A percentile compares a stretch with the other conserved stretches of the same genome.
These are phyloP conservation scores for Smittia sp. DNA, from an alignment of 2,888 invertebrate species.

Conservation along the genomic window DNA sequence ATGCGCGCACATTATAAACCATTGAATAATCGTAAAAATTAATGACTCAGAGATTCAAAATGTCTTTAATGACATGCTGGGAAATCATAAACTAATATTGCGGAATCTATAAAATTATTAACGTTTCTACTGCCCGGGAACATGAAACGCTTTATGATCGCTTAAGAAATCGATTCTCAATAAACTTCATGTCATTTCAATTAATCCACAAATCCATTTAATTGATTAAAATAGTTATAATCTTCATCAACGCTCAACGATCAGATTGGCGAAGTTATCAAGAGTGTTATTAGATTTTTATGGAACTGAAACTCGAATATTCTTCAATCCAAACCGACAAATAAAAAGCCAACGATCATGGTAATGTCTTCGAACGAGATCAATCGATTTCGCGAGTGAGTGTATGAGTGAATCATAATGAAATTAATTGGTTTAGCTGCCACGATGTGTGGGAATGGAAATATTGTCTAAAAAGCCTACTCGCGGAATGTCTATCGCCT, in stretches of 20 bases:
- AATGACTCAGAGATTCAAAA: slow-evolving; percentile 29
- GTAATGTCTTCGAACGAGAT: background rate
- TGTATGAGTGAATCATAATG: background rate
- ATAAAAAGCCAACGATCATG: background rate
- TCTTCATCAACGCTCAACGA: slow-evolving; percentile 6
- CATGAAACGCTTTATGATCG: background rate
- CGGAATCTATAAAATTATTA: background rate
- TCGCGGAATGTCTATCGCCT: slow-evolving; percentile 9
- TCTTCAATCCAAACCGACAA: background rate
- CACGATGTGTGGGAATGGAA: slow-evolving; percentile 33
- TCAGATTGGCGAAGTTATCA: slow-evolving; percentile 9
- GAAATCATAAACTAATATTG: slow-evolving; percentile 34
- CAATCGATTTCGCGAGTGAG: background rate
- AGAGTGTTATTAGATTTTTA: background rate
- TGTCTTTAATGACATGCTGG: slow-evolving; percentile 29
- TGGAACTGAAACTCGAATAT: background rate
- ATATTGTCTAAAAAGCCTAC: slow-evolving; percentile 33
- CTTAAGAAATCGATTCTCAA: background rate
- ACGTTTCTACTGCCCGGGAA: background rate
- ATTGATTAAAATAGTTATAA: slow-evolving; percentile 37
- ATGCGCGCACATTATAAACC: slow-evolving; percentile 6
- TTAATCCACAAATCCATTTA: slow-evolving; percentile 41
- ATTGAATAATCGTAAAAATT: slow-evolving; percentile 39
- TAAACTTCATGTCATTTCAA: slow-evolving; percentile 32
- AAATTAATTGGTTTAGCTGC: background rate